phyloP scores from a whole-genome alignment of 2,888 invertebrate species.

The Rosalia funebris region DNA sequence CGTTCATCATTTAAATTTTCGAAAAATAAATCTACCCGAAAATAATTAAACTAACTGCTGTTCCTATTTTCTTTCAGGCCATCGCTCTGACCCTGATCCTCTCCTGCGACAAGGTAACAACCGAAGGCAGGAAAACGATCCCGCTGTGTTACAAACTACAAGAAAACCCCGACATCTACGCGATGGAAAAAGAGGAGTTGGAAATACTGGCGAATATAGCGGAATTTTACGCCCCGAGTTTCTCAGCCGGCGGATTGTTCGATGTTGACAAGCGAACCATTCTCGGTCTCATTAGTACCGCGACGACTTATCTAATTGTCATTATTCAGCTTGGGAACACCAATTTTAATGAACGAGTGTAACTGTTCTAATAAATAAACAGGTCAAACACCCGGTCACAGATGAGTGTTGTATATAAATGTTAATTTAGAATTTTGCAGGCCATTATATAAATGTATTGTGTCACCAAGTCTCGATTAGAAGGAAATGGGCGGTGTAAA shows the following conservation, averaged over 20 bases:
- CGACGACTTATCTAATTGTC: slow-evolving; percentile 34
- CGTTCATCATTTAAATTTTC: no score
- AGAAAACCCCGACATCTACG: slow-evolving; percentile 3
- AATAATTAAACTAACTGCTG: no score
- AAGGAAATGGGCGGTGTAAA: no score
- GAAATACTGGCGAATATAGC: slow-evolving; percentile 13
- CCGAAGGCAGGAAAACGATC: slow-evolving; percentile 18
- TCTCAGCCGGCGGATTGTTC: slow-evolving; percentile 28
- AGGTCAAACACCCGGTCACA: neutral
- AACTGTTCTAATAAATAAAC: neutral
- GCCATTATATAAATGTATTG: no score
- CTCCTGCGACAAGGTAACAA: slow-evolving; percentile 23
- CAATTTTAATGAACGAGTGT: slow-evolving; percentile 2
- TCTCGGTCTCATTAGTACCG: slow-evolving; percentile 24
- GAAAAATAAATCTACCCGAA: no score
- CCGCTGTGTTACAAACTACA: slow-evolving; percentile 8
- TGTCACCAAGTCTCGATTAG: no score
- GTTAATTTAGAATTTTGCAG: no score
- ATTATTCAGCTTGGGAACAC: slow-evolving; percentile 29
- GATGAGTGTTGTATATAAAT: neutral
- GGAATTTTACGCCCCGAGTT: slow-evolving; percentile 8
- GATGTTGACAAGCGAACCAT: slow-evolving; percentile 25
- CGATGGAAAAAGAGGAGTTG: slow-evolving; percentile 23
- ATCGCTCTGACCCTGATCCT: slow-evolving; percentile 10
- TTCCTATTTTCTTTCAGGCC: no score